These are phyloP conservation scores for Tamias sibiricus DNA, from an alignment of 2,113 vertebrate species.

Conservation along the genomic window DNA sequence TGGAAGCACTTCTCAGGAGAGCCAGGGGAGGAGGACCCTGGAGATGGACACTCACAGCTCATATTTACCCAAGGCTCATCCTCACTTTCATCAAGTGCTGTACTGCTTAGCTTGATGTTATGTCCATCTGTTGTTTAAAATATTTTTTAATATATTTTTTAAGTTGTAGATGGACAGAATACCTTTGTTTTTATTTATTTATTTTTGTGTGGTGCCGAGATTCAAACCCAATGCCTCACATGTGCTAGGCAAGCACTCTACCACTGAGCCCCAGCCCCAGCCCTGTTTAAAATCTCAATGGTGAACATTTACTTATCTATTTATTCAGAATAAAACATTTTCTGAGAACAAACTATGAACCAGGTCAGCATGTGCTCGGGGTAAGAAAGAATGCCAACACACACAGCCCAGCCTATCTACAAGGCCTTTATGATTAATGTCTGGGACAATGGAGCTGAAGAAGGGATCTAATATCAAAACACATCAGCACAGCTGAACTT, in stretches of 20 bases:
- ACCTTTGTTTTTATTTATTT: too few relatives aligned
- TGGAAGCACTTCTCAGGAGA: neutral
- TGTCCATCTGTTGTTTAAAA: neutral
- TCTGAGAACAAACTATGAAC: neutral
- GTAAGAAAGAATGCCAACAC: too few relatives aligned
- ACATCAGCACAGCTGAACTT: neutral
- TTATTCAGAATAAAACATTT: neutral
- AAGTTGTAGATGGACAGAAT: too few relatives aligned
- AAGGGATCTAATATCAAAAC: too few relatives aligned
- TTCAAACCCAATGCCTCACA: too few relatives aligned
- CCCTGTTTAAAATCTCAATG: neutral
- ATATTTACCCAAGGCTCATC: too few relatives aligned
- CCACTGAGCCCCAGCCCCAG: too few relatives aligned
- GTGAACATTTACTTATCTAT: neutral
- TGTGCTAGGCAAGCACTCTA: too few relatives aligned
- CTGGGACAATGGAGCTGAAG: neutral
- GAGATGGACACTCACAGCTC: too few relatives aligned
- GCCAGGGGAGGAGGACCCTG: fast-evolving
- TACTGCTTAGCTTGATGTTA: neutral
- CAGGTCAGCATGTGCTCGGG: neutral
- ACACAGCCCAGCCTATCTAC: neutral
- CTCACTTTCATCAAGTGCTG: neutral
- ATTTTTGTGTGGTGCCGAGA: too few relatives aligned
- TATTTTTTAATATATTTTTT: too few relatives aligned
- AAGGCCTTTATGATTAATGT: too few relatives aligned